Base-by-base conservation (phyloP, 2,113 vertebrate genomes). In the Varanus salvator region DNA sequence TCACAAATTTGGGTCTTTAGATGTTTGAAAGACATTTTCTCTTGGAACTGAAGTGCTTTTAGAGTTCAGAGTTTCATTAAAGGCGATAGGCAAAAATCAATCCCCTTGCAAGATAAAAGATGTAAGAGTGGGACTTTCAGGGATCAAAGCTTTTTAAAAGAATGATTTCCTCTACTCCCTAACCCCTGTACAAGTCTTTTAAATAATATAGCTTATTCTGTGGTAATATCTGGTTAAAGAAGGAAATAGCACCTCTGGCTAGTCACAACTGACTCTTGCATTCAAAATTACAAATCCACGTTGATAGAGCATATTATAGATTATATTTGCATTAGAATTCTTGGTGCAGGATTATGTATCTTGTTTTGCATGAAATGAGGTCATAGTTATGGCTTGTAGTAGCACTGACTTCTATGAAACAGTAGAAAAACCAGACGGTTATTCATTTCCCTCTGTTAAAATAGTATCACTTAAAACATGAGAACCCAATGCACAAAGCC, bases 31-130 rank as follows among this genome's bases (percentile, higher is more conserved):
- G 87, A 76, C 25, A 25, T 75, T 84, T 83, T 76, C 57, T 34
- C 21, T 89, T 84, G 71, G 19, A 84, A 89, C 54, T 84, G 80
- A 84, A 89, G 80, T 76, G 57, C 80, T 84, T 89, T 89, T 84
- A 84, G 81, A 27, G 71, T 77, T 89, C 71, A 77, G 54, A 66
- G 72, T 72, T 52, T 52, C 52, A 75, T 72, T 76, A 76, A 88
- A 89, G 57, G 71, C 19, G 44, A 84, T 68, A 64, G 57, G 71
- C 38, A 76, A 84, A 89, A 89, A 76, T 89, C 80, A 84, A 64
- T 27, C 80, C 12, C 6, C 57, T 64, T 74, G 71, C 31, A 89
- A 89, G 88, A 89, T 84, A 83, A 89, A 84, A 89, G 57, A 12
- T 60, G n/a, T 38, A 88, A 21, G 48, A 71, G 78, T 82, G 78